Base-by-base conservation (phyloP, 2,113 vertebrate species). In the Cariama cristata region DNA sequence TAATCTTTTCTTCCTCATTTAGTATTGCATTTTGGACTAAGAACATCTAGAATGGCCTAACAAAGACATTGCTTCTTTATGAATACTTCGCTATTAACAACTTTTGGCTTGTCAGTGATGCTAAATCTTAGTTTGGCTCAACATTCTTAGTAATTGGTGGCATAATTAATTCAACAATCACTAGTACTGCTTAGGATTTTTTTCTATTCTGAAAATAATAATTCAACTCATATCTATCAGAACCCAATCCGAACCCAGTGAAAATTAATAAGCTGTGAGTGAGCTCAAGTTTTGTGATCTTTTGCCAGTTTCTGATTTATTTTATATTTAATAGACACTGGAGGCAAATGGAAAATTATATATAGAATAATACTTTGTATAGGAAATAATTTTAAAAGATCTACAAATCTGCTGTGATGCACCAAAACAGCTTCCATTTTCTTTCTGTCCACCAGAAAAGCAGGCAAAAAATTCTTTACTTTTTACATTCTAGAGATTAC, bases 341-440 rank as follows among this genome's bases (percentile, higher is more conserved):
- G 50, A 94, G 12, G 21, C 9, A 86, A 86, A 76, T 23, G 0
- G 30, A 86, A 68, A 82, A 14, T 83, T 60, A 38, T 20, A 26
- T 35, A 40, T 8, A 76, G 28, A 86, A 50, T 9, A 58, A 16
- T 17, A 42, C 85, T 67, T 74, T 75, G 53, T 40, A 19, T 12
- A n/a, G 8, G 26, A 81, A 91, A 75, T n/a, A 0, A 58, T n/a
- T 56, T 52, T 38, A 8, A 11, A 71, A 13, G 0, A 0, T 6
- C 4, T 8, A 33, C 8, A 73, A n/a, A 58, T 27, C 22, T 73
- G 50, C 24, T 22, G 6, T 59, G 82, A 68, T 30, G 32, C 12
- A 72, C 12, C 8, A 79, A 75, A 82, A 63, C 8, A 79, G 6
- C 11, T 72, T 90, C 18, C 14, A 44, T 75, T 90, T 90, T 60